phyloP scores from a whole-genome alignment of 2,113 vertebrate genomes.

The Ammospiza caudacuta region DNA sequence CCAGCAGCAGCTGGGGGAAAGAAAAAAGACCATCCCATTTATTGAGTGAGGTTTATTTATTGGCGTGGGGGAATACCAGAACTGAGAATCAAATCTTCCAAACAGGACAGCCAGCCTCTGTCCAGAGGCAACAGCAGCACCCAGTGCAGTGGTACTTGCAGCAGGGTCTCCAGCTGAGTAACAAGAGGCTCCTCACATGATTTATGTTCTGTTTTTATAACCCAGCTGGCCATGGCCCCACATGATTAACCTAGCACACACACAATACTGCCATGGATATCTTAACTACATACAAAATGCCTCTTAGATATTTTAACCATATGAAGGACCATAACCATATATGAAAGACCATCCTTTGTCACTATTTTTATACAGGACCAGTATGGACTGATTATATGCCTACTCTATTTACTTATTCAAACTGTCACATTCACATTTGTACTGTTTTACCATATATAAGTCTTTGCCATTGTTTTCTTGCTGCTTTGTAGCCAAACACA shows the following conservation, averaged over 20 bases:
- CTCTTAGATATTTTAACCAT: neutral
- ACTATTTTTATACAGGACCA: neutral
- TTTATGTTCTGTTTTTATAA: neutral
- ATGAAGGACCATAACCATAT: neutral
- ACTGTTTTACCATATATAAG: neutral
- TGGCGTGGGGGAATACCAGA: neutral
- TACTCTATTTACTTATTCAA: neutral
- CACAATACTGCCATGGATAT: neutral
- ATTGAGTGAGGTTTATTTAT: neutral
- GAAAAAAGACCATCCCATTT: neutral
- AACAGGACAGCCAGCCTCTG: neutral
- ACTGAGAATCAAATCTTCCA: neutral
- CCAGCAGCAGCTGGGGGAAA: fast-evolving
- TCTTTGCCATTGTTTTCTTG: neutral
- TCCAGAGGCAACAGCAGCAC: neutral
- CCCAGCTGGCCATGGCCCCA: neutral
- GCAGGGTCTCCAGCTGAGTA: neutral
- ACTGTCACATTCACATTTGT: neutral
- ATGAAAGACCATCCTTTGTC: neutral
- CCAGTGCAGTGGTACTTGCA: neutral
- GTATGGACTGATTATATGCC: neutral
- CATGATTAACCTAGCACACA: neutral
- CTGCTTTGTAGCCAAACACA: neutral
- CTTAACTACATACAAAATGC: neutral
- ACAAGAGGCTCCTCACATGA: neutral